Base-by-base conservation (phyloP, 2,113 vertebrate genomes). In the Bungarus multicinctus region DNA sequence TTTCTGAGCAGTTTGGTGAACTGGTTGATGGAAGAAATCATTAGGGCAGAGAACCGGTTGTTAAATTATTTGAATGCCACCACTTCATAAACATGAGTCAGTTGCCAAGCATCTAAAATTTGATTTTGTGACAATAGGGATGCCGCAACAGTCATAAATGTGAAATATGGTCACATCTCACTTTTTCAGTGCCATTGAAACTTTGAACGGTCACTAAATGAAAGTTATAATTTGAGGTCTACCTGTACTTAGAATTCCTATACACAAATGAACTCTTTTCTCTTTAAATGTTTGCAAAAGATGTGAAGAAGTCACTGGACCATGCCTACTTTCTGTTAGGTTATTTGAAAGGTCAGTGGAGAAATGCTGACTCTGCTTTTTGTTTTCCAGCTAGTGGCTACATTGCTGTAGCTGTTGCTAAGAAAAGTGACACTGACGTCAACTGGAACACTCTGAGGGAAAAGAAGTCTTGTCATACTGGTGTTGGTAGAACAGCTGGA, bases 401-500 rank as follows among this genome's bases (percentile, higher is more conserved):
- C 89, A 97, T 90, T 25, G 97, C 97, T 1, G 98, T 99, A 64
- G 98, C 98, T 5, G 98, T 99, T 92, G 97, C 98, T 43, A 98
- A 97, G 96, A 98, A 95, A 88, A 87, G 89, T 4, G 81, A 88
- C 57, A 93, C 95, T 0, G 93, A 91, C 3, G 11, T 98, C 89
- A 97, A 96, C 47, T 98, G 98, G 98, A 90, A 45, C 0, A 97
- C 2, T 1, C 96, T 99, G 91, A 27, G 16, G 93, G 97, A 97
- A 22, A 98, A 96, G 95, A 98, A 64, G 91, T 98, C 98, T 16
- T 99, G 99, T 95, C 99, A 99, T 94, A 97, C 98, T 0, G 98
- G 95, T 0, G 2, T 98, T 0, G 97, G 97, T 50, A 98, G 97
- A 69, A 98, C 96, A 0, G 98, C 98, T 60, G 98, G 98, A 50